These are phyloP conservation scores for Argopecten irradians DNA, from an alignment of 1,140 invertebrate genomes.

Conservation along the genomic window DNA sequence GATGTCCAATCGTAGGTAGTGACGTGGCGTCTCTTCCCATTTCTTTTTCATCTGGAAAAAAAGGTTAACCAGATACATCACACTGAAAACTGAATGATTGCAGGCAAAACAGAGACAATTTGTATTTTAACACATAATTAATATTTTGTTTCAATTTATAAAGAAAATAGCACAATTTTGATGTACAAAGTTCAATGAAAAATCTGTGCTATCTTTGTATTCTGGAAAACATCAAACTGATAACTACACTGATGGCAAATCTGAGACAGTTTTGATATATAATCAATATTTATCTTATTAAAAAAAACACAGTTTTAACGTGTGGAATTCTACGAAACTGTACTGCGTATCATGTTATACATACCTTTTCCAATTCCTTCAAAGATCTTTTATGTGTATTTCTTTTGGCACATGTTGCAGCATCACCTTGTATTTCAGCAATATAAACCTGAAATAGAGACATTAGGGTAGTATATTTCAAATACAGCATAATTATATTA, in stretches of 20 bases:
- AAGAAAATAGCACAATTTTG: too few species aligned
- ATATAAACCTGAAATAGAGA: slow-evolving; percentile 85
- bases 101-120: too few species aligned
- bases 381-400: slow-evolving; percentile 90
- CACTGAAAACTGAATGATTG: neutral
- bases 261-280: neutral
- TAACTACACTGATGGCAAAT: neutral
- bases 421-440: slow-evolving; percentile 88
- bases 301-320: neutral
- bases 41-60: slow-evolving; percentile 81
- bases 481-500: too few species aligned
- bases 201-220: neutral
- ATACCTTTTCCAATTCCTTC: slow-evolving; percentile 85
- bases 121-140: neutral
- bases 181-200: too few species aligned
- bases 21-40: slow-evolving; percentile 87
- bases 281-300: neutral
- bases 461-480: neutral
- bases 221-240: neutral
- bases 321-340: neutral
- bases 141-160: too few species aligned
- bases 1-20: slow-evolving; percentile 84
- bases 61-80: neutral
- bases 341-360: neutral
- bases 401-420: slow-evolving; percentile 86